These are phyloP conservation scores for Heliconius aoede DNA, from an alignment of 2,888 invertebrate genomes.

Conservation along the genomic window DNA sequence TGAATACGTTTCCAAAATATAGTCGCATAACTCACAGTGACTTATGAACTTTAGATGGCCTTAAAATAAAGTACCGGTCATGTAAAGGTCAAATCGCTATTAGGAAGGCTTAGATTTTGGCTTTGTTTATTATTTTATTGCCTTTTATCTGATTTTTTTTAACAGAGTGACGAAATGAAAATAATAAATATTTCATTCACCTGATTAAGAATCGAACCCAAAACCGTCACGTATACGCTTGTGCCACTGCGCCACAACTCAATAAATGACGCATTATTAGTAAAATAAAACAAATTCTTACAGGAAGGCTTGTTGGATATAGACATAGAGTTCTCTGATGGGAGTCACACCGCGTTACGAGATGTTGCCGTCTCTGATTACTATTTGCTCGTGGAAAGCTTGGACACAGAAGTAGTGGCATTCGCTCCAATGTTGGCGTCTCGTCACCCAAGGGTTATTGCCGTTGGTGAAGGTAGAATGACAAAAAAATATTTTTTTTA, in stretches of 20 bases:
- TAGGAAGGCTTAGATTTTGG: neutral
- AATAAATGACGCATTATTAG: neutral
- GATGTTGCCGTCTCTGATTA: conserved; percentile 95
- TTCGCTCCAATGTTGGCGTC: conserved; percentile 96
- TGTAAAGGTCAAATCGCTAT: conserved; percentile 35
- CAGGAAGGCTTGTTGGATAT: conserved; percentile 97
- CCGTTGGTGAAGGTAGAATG: conserved; percentile 92
- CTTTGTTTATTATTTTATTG: neutral
- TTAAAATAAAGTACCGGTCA: conserved; percentile 31
- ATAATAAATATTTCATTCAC: neutral
- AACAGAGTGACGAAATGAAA: neutral
- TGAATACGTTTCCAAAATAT: conserved; percentile 9
- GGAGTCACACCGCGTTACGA: conserved; percentile 91
- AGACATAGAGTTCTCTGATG: conserved; percentile 95
- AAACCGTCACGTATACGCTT: neutral
- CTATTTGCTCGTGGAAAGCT: conserved; percentile 92
- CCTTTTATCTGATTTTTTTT: neutral
- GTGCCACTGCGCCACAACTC: no score
- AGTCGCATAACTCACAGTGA: conserved; percentile 18
- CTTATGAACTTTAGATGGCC: conserved; percentile 37
- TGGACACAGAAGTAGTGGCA: conserved; percentile 95
- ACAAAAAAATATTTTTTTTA: neutral
- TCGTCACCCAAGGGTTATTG: conserved; percentile 95
- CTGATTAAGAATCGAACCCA: neutral
- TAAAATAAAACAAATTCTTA: conserved; percentile 49